phyloP scores from a whole-genome alignment of 2,888 invertebrate genomes.

The Molorchus minor region DNA sequence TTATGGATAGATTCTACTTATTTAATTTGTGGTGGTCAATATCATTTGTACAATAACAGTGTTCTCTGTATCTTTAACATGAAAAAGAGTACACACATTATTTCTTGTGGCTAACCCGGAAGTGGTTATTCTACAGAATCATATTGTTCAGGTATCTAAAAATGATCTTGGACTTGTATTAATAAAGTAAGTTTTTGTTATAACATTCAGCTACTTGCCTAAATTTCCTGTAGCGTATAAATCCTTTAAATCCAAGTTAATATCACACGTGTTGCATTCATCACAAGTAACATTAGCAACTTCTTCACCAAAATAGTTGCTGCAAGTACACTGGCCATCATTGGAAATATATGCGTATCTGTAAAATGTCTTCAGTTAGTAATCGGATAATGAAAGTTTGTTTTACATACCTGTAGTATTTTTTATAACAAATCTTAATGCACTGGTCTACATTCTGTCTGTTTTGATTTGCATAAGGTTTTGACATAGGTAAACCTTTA shows the following conservation, averaged over 20 bases:
- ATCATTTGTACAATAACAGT: too few species aligned
- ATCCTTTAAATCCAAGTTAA: constrained; percentile 45
- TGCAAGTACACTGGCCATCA: constrained; percentile 50
- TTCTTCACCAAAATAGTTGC: constrained; percentile 54
- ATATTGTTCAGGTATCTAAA: too few species aligned
- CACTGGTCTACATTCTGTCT: constrained; percentile 43
- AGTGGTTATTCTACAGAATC: too few species aligned
- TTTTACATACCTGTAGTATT: constrained; percentile 48
- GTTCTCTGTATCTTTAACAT: too few species aligned
- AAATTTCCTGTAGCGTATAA: constrained; percentile 53
- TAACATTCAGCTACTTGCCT: constrained; percentile 41
- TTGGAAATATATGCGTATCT: constrained; percentile 51
- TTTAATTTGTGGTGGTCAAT: too few species aligned
- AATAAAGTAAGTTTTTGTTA: too few species aligned
- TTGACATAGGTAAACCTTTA: constrained; percentile 40
- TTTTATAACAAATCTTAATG: constrained; percentile 45
- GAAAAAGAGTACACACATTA: too few species aligned
- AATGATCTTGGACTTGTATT: too few species aligned
- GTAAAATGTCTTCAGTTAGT: constrained; percentile 4
- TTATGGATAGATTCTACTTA: too few species aligned
- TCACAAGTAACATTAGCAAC: constrained; percentile 46
- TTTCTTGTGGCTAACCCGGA: too few species aligned
- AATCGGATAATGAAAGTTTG: constrained; percentile 1
- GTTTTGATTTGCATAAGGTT: constrained; percentile 38
- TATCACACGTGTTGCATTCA: constrained; percentile 45